phyloP scores from a whole-genome alignment of 2,888 invertebrate genomes.

The Nasonia oneida region DNA sequence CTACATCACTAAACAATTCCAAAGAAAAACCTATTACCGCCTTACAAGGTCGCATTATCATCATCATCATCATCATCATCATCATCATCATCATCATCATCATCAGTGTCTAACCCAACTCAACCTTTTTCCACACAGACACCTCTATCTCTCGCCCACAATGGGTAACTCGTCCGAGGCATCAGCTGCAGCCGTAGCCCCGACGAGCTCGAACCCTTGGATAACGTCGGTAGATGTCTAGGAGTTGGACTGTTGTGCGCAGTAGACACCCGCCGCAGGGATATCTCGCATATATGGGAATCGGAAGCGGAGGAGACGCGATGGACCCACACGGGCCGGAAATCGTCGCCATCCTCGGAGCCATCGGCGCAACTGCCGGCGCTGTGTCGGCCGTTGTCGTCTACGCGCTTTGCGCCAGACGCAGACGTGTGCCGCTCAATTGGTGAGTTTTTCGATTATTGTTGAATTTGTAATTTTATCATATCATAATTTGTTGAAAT shows the following conservation, averaged over 20 bases:
- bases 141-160: not conserved
- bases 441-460: slow-evolving; percentile 64
- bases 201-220: not conserved
- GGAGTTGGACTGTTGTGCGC: not conserved
- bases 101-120: not conserved
- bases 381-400: slow-evolving; percentile 74
- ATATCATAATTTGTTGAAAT: too few species aligned
- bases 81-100: too few species aligned
- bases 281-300: not conserved
- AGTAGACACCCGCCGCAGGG: not conserved
- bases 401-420: slow-evolving; percentile 72
- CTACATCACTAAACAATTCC: too few species aligned
- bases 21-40: too few species aligned
- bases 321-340: slow-evolving; percentile 73
- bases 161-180: not conserved
- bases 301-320: slow-evolving; percentile 21
- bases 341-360: slow-evolving; percentile 71
- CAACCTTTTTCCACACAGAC: not conserved
- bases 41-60: too few species aligned
- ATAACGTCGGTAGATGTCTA: not conserved
- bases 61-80: too few species aligned
- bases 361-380: slow-evolving; percentile 73
- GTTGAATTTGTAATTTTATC: too few species aligned
- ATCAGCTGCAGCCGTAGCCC: not conserved
- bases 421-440: slow-evolving; percentile 72